Base-by-base conservation (phyloP, 2,113 vertebrate species). In the Nothocercus julius region DNA sequence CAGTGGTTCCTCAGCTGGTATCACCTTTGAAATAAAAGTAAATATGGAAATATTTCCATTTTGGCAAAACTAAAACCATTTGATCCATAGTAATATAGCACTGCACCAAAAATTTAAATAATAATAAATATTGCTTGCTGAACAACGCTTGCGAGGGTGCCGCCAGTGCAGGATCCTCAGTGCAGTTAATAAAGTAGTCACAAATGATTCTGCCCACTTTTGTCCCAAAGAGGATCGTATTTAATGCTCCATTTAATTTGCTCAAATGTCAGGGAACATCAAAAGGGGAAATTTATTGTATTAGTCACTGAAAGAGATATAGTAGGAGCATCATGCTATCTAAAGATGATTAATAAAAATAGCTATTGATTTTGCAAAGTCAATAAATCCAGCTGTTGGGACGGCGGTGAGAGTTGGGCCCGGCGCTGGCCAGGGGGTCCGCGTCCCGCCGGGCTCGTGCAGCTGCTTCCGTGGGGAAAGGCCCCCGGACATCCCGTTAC, bases 191-290 rank as follows among this genome's bases (percentile, higher is more conserved):
- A 97, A 97, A 98, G 97, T 95, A 97, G 94, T 97, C 96, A 97
- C 95, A 97, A 97, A 97, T 78, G 90, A 97, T 96, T 95, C 93
- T 97, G 93, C 93, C 95, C 93, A 96, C 83, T 97, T 97, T 95
- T 94, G 87, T 96, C 93, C 96, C 97, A 89, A 97, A 96, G 92
- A 98, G 91, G 94, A 97, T 98, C 93, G 96, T 94, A 97, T 97
- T 97, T 98, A 97, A 98, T 97, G 96, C 95, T 97, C 94, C 97
- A 97, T 98, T 98, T 97, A 97, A 97, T 98, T 98, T 97, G 82
- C 92, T 97, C 95, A 98, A 98, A 98, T 98, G 97, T 97, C 97
- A 98, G 96, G 92, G 95, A 98, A 97, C 95, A 98, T 97, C 97
- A 98, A 97, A 97, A 97, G 93, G 89, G 86, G 95, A 94, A 97